These are phyloP conservation scores for Prinia subflava DNA, from an alignment of 2,113 vertebrate genomes.

Conservation along the genomic window DNA sequence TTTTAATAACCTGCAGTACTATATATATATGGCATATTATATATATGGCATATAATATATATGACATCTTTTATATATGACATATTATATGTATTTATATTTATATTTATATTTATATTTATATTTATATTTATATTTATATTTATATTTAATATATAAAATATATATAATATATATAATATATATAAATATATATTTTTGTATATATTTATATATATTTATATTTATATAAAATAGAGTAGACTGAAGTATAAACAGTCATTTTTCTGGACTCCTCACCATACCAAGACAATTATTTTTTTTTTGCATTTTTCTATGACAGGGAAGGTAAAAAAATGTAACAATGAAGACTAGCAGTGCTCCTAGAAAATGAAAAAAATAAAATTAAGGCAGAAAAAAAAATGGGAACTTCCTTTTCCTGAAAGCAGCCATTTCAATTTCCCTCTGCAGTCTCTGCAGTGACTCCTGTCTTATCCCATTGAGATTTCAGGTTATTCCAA, in stretches of 20 bases:
- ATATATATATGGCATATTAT: too few species aligned
- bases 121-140: background rate
- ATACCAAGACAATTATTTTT: background rate
- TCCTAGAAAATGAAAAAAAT: accelerated
- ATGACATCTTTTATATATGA: too few species aligned
- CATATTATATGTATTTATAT: too few species aligned
- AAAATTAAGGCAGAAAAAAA: too few species aligned
- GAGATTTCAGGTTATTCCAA: background rate
- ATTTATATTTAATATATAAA: too few species aligned
- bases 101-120: background rate
- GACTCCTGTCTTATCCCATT: accelerated
- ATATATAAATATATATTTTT: too few species aligned
- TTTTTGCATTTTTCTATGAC: background rate
- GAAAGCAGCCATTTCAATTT: background rate
- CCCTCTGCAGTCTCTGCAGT: background rate
- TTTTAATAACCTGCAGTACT: background rate
- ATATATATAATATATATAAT: too few species aligned
- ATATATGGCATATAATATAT: too few species aligned
- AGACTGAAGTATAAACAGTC: background rate
- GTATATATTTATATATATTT: background rate
- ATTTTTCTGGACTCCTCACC: background rate
- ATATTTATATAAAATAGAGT: background rate
- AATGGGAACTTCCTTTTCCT: accelerated
- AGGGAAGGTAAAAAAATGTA: background rate
- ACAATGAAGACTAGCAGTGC: background rate